A percentile compares a stretch with the other conserved stretches of the same genome.
Conservation (phyloP, 1,140 invertebrate genomes). For the Akabosia matsudoensis region DNA sequence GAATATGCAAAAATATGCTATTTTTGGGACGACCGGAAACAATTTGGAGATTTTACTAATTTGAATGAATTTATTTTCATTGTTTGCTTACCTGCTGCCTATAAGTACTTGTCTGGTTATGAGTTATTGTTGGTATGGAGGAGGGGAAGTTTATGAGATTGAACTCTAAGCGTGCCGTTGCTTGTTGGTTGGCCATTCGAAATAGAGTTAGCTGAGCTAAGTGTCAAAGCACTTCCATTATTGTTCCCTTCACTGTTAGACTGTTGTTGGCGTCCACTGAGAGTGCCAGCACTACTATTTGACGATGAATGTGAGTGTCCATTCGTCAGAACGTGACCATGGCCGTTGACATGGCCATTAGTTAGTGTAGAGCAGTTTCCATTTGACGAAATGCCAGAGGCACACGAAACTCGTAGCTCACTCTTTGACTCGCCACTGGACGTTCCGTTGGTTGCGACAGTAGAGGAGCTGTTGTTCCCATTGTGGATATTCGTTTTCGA, state of each 20-base stretch:
- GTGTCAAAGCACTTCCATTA: slow-evolving; percentile 39
- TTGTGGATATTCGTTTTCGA: slow-evolving; percentile 46
- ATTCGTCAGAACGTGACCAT: slow-evolving; percentile 36
- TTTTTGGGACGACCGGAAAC: background rate
- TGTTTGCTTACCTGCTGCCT: slow-evolving; percentile 9
- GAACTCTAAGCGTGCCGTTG: slow-evolving; percentile 44
- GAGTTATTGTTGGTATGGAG: slow-evolving; percentile 45
- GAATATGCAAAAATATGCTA: too few relatives aligned
- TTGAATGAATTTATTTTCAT: background rate
- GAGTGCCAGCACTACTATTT: slow-evolving; percentile 33
- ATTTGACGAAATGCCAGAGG: slow-evolving; percentile 37
- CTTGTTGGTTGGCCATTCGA: slow-evolving; percentile 31
- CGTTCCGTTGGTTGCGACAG: slow-evolving; percentile 38
- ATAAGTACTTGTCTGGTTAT: slow-evolving; percentile 36
- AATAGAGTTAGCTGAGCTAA: slow-evolving; percentile 39
- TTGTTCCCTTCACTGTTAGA: slow-evolving; percentile 41
- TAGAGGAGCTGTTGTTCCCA: slow-evolving; percentile 29
- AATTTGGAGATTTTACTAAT: background rate
- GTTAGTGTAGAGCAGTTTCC: slow-evolving; percentile 42
- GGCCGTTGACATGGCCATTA: slow-evolving; percentile 25
- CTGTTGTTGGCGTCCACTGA: slow-evolving; percentile 40
- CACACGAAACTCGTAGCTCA: slow-evolving; percentile 41
- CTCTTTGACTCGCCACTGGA: slow-evolving; percentile 43
- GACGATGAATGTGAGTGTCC: slow-evolving; percentile 36
- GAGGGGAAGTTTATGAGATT: slow-evolving; percentile 45